Conservation (phyloP, 2,888 invertebrate species). For the Spilosoma lubricipeda region DNA sequence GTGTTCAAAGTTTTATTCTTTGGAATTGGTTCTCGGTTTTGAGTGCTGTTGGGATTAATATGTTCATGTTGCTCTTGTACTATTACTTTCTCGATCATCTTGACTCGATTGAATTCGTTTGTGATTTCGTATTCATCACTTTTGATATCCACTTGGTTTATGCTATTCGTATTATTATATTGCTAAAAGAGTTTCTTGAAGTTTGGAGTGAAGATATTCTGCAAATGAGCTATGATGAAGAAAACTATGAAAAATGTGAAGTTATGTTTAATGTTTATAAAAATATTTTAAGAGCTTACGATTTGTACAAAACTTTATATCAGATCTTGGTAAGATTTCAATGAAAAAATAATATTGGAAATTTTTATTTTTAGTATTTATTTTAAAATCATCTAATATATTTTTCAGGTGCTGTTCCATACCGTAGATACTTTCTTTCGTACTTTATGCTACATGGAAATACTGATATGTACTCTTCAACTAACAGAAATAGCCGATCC, state of each 20-base stretch:
- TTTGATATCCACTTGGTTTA: slow-evolving; percentile 27
- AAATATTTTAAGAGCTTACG: slow-evolving; percentile 22
- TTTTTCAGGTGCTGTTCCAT: slow-evolving; percentile 37
- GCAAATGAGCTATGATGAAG: background rate
- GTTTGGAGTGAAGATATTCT: slow-evolving; percentile 20
- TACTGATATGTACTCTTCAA: slow-evolving; percentile 18
- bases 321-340: slow-evolving; percentile 2
- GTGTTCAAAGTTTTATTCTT: slow-evolving; percentile 10
- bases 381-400: background rate
- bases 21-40: slow-evolving; percentile 29
- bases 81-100: background rate
- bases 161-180: slow-evolving; percentile 23
- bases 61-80: background rate
- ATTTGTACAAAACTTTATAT: slow-evolving; percentile 19
- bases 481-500: background rate
- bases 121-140: slow-evolving; percentile 6
- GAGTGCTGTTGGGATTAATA: background rate
- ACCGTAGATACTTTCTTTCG: slow-evolving; percentile 31
- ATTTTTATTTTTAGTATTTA: background rate
- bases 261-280: slow-evolving; percentile 18
- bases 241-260: slow-evolving; percentile 3
- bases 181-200: slow-evolving; percentile 17
- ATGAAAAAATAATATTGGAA: background rate
- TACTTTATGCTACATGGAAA: slow-evolving; percentile 30
- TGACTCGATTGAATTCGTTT: background rate